Evolutionary conservation across 2,797 vertebrate species (phyloP), one percentile per base, ranked within the genome.

Genomic region (Malurus leucopterus): DNA sequence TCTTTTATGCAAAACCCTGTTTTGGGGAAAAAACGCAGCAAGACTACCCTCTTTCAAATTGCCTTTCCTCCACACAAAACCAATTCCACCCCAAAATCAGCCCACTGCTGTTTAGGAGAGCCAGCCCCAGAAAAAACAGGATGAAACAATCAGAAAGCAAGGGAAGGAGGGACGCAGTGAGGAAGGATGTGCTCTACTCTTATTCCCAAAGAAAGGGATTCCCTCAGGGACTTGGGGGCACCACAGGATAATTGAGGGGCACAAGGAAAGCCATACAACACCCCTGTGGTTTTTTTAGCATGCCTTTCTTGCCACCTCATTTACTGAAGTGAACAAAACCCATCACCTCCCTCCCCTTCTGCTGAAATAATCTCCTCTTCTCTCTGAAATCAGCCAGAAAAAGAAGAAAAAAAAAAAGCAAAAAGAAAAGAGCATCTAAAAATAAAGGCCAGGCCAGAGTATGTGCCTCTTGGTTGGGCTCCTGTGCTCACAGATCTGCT

Each of bases 401-500:
- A 86, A 93, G 12, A 47, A 51, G 9, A 1, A 7, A 8, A 5
- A 13, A 23, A 20, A 11, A 13, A 14, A 16, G 6, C 36, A 32
- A 50, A 59, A 68, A 89, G 3, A 93, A 95, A 95, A 91, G 88
- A 90, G 92, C 85, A 94, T 96, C 96, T 97, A 96, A 97, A 97
- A 97, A 97, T 97, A 97, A 96, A 97, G 96, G 94, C 69, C 59
- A 89, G 94, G 96, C 94, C 95, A 92, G 96, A 94, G 97, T 92
- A 94, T 96, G 96, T 63, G 94, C 95, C 96, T 96, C 97, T 97
- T 96, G 96, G 97, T 96, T 97, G 97, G 97, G 95, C 96, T 96
- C 95, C 96, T 91, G 93, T 91, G 97, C 97, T 95, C 97, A 92
- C 96, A 96, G 97, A 97, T 97, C 97, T 96, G 97, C 98, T 98